Evolutionary conservation across 2,888 invertebrate species (phyloP).

Genomic region (Drosophila rubida): DNA sequence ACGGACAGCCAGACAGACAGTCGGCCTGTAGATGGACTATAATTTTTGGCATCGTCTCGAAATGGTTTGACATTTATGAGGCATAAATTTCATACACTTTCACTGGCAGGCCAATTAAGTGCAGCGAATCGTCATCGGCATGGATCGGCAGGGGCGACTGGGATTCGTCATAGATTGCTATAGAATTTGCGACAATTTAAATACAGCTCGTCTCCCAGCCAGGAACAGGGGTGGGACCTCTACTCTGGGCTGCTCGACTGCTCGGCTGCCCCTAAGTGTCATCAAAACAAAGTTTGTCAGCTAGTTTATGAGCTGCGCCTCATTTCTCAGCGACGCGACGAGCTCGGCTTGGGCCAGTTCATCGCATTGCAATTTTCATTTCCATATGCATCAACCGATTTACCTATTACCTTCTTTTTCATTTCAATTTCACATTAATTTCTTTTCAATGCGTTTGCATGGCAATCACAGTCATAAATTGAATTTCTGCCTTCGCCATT

Average conservation of each 20-base stretch:
- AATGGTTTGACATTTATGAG: constrained; percentile 71
- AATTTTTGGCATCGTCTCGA: constrained; percentile 24
- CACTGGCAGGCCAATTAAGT: constrained; percentile 69
- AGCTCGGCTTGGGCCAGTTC: constrained; percentile 1
- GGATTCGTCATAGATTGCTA: constrained; percentile 66
- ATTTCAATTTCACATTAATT: constrained; percentile 76
- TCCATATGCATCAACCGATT: constrained; percentile 22
- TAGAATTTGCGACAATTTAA: constrained; percentile 70
- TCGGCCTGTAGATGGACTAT: constrained; percentile 22
- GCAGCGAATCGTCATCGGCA: constrained; percentile 61
- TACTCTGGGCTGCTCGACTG: background rate
- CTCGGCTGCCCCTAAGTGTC: constrained; percentile 73
- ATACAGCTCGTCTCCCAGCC: constrained; percentile 50
- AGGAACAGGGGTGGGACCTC: constrained; percentile 44
- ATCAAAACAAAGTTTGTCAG: constrained; percentile 77
- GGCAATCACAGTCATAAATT: constrained; percentile 45
- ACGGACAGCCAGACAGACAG: no score
- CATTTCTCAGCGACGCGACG: constrained; percentile 45
- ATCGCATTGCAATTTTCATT: constrained; percentile 41
- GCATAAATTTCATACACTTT: constrained; percentile 67
- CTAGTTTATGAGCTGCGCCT: constrained; percentile 76
- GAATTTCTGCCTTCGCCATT: constrained; percentile 53
- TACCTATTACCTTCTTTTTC: background rate
- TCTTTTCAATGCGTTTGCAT: constrained; percentile 61
- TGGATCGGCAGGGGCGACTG: constrained; percentile 1